phyloP scores from a whole-genome alignment of 2,113 vertebrate species.

The Cyrtonyx montezumae region DNA sequence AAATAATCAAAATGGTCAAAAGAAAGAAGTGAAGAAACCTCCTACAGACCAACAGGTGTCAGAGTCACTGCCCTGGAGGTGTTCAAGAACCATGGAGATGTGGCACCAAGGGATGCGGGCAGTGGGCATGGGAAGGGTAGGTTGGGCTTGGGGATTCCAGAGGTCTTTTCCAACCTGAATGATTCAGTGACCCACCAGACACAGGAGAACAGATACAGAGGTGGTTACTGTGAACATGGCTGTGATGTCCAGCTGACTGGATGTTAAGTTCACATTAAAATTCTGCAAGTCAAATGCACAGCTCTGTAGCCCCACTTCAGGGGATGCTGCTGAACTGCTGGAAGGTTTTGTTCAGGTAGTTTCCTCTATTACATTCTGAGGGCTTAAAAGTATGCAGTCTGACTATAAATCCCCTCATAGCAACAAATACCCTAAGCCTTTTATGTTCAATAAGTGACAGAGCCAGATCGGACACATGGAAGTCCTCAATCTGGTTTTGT shows the following conservation, averaged over 20 bases:
- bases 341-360: background rate
- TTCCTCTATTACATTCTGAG: background rate
- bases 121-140: no score
- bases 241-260: fast-evolving
- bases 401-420: background rate
- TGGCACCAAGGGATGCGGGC: no score
- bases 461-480: background rate
- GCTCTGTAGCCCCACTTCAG: background rate
- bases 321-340: background rate
- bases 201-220: fast-evolving
- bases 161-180: no score
- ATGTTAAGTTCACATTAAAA: background rate
- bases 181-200: no score
- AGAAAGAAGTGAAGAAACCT: background rate
- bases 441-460: background rate
- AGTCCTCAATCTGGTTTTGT: background rate
- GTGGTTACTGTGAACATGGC: background rate
- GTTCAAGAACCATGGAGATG: no score
- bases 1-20: background rate
- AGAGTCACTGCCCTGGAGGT: no score
- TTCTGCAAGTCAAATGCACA: background rate
- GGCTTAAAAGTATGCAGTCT: background rate
- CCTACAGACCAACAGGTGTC: no score
- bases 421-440: background rate
- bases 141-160: no score